Evolutionary conservation across 2,113 vertebrate species (phyloP), one percentile per base, ranked within the genome.

Genomic region (Merops nubicus): DNA sequence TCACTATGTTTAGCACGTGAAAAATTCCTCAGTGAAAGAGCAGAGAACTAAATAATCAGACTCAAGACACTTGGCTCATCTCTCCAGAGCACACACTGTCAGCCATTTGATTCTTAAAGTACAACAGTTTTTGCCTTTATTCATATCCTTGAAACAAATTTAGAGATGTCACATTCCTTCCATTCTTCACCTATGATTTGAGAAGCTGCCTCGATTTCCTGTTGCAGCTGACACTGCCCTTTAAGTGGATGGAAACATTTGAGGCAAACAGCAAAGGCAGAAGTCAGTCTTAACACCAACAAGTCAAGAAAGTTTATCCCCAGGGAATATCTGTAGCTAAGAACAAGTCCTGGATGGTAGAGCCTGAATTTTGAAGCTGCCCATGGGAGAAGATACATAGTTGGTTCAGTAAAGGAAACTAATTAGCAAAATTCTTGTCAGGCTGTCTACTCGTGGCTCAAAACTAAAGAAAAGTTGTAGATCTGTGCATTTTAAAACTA

Each of bases 161-260:
- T 97, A 96, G 96, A 96, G 93, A 96, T 86, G 93, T 83, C 92
- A 95, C 95, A 97, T 97, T 94, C 95, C 72, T 96, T 89, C 95
- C 96, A 96, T 97, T 96, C 96, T 96, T 95, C 90, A 97, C 93
- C 85, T 95, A 88, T 91, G 96, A 96, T 96, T 93, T 91, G 95
- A 96, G 96, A 96, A 94, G 96, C 95, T 94, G 95, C 88, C 96
- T 90, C 74, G 95, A 97, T 94, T 97, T 97, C 96, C 95, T 94
- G 75, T 90, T 95, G 96, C 96, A 96, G 96, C 96, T 96, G 96
- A 97, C 95, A 93, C 92, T 97, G 96, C 93, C 90, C 88, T 97
- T 96, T 96, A 97, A 97, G 75, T 86, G 82, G 94, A 95, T 86
- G 88, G 93, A 93, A 93, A 96, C 82, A 91, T 51, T 17, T 73